These are phyloP conservation scores for Drosophila ambigua DNA, from an alignment of 1,140 invertebrate genomes.

Conservation along the genomic window DNA sequence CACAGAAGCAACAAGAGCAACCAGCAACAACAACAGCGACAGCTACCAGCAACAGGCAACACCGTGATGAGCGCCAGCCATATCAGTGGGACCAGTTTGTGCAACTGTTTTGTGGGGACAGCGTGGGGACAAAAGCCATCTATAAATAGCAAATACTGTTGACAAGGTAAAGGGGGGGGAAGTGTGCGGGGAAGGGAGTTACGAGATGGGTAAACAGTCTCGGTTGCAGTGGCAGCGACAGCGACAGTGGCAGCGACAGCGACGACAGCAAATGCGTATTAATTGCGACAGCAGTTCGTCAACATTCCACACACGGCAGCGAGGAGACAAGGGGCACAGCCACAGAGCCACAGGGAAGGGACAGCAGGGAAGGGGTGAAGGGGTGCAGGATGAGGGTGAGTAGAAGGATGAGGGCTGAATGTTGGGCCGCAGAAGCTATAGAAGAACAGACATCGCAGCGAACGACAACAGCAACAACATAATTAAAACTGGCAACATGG, in stretches of 20 bases:
- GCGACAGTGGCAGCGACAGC: constrained; percentile 24
- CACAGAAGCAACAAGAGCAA: constrained; percentile 3
- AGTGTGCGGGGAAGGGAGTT: not conserved
- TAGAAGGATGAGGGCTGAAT: not conserved
- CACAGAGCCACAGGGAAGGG: too few species aligned
- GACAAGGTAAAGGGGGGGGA: constrained; percentile 4
- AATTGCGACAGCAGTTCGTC: constrained; percentile 80
- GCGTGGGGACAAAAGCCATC: constrained; percentile 66
- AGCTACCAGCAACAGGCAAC: not conserved
- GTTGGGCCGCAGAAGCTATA: too few species aligned
- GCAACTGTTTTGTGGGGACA: constrained; percentile 48
- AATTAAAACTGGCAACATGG: constrained; percentile 78
- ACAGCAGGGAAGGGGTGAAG: too few species aligned
- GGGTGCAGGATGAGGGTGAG: too few species aligned
- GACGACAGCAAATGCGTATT: constrained; percentile 71
- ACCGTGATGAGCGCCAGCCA: constrained; percentile 13
- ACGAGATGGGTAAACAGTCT: constrained; percentile 42
- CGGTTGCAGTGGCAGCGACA: constrained; percentile 61
- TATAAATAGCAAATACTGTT: constrained; percentile 66
- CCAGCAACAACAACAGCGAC: too few species aligned
- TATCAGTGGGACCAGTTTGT: constrained; percentile 29
- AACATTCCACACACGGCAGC: constrained; percentile 54
- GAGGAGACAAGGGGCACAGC: not conserved
- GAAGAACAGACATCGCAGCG: not conserved
- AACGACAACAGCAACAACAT: constrained; percentile 61